These are phyloP conservation scores for Phrynocephalus versicolor DNA, from an alignment of 2,113 vertebrate species.

Conservation along the genomic window DNA sequence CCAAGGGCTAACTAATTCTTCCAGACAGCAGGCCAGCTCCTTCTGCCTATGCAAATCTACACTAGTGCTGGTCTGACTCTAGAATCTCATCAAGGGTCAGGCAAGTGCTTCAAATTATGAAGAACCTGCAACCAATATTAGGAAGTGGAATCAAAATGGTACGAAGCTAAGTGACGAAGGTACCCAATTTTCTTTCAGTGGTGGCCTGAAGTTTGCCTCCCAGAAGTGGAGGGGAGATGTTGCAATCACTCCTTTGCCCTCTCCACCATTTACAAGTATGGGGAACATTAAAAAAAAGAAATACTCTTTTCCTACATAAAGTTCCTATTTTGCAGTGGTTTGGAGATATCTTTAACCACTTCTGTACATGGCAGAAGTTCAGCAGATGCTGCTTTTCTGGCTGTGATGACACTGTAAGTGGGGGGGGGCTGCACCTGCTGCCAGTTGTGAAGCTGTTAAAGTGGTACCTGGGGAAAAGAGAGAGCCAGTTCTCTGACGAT, in stretches of 20 bases:
- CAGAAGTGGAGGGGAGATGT: not conserved
- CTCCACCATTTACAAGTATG: not conserved
- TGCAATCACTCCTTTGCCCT: not conserved
- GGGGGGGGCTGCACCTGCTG: not conserved
- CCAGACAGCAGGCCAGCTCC: not conserved
- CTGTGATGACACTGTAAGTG: no score
- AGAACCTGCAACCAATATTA: not conserved
- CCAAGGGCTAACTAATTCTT: not conserved
- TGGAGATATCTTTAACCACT: not conserved
- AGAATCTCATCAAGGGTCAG: not conserved
- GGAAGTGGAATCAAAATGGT: not conserved
- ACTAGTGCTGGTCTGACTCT: not conserved
- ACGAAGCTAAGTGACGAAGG: not conserved
- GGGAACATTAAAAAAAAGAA: no score
- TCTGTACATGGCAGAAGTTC: not conserved
- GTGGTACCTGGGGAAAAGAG: not conserved
- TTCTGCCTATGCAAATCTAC: not conserved
- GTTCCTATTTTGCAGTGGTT: not conserved
- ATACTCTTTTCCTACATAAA: not conserved
- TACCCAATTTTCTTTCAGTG: not conserved
- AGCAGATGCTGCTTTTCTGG: not conserved
- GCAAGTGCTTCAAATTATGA: no score
- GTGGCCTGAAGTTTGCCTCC: not conserved
- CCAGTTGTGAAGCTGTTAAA: not conserved
- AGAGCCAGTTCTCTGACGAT: no score